A percentile compares a stretch with the other conserved stretches of the same genome.
Evolutionary conservation across 2,113 vertebrate genomes (phyloP).

Genomic region (Aegotheles bennettii): DNA sequence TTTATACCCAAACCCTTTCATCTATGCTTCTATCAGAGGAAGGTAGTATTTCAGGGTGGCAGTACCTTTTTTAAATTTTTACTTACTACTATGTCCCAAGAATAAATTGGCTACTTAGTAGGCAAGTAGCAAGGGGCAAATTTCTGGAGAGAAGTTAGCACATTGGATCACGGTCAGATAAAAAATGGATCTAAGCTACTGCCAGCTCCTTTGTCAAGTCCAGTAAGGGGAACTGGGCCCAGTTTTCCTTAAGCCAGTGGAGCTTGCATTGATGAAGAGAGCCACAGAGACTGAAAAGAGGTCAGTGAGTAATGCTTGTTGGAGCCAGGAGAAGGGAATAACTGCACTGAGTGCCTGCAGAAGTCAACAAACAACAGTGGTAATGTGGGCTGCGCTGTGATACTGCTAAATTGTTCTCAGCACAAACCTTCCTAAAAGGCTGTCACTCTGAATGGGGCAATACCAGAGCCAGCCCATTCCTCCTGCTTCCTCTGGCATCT

Average conservation of each 20-base stretch:
- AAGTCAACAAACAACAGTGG: background rate
- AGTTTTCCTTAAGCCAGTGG: background rate
- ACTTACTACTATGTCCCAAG: background rate
- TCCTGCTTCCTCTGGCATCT: background rate
- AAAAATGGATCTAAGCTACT: background rate
- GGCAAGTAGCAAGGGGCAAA: background rate
- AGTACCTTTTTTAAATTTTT: background rate
- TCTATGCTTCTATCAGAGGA: background rate
- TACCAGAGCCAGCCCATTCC: background rate
- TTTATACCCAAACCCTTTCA: background rate
- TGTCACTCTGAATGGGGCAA: background rate
- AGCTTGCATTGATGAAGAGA: background rate
- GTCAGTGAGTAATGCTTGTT: constrained; percentile 4
- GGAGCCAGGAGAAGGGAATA: constrained; percentile 15
- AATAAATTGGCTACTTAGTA: background rate
- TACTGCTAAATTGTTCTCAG: background rate
- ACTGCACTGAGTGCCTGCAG: background rate
- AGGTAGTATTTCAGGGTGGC: background rate
- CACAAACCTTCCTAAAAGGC: background rate
- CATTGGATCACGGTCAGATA: background rate
- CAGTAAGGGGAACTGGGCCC: background rate
- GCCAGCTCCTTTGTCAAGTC: background rate
- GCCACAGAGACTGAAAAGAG: background rate
- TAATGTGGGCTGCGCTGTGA: background rate
- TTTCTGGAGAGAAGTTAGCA: background rate